These are phyloP conservation scores for Lochmaea crataegi DNA, from an alignment of 2,888 invertebrate species.

Conservation along the genomic window DNA sequence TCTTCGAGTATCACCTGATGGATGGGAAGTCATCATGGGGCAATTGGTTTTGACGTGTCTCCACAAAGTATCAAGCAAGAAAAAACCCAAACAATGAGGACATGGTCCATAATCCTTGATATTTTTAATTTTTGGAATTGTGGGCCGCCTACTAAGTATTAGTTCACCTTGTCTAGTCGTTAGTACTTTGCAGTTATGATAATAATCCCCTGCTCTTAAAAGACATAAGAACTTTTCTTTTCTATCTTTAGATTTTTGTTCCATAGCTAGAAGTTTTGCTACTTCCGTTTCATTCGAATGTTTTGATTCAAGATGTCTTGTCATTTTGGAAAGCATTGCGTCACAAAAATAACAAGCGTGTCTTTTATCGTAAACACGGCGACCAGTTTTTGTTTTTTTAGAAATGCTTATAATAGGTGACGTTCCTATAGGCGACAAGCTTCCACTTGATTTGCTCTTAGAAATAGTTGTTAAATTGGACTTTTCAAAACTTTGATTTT, in stretches of 20 bases:
- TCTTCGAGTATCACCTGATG: background rate
- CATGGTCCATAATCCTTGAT: slow-evolving; percentile 37
- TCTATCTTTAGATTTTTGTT: slow-evolving; percentile 6
- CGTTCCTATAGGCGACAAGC: background rate
- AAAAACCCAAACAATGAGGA: slow-evolving; percentile 34
- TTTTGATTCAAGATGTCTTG: slow-evolving; percentile 27
- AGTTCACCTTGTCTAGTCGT: slow-evolving; percentile 30
- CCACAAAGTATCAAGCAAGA: slow-evolving; percentile 12
- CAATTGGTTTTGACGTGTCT: slow-evolving; percentile 14
- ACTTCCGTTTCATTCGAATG: slow-evolving; percentile 32
- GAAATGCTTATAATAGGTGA: background rate
- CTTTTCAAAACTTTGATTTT: slow-evolving; percentile 1
- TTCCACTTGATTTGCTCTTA: background rate
- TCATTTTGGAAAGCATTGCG: slow-evolving; percentile 28
- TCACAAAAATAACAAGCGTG: slow-evolving; percentile 36
- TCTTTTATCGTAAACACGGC: slow-evolving; percentile 29
- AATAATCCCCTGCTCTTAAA: slow-evolving; percentile 28
- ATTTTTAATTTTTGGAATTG: slow-evolving; percentile 16
- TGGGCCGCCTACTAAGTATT: slow-evolving; percentile 30
- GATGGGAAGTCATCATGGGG: background rate
- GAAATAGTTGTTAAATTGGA: background rate
- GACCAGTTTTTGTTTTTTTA: slow-evolving; percentile 12
- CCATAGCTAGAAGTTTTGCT: slow-evolving; percentile 2
- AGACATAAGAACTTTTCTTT: slow-evolving; percentile 23
- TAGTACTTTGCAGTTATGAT: slow-evolving; percentile 35